Evolutionary conservation across 2,113 vertebrate species (phyloP), one percentile per base, ranked within the genome.

Genomic region (Calidris pugnax): DNA sequence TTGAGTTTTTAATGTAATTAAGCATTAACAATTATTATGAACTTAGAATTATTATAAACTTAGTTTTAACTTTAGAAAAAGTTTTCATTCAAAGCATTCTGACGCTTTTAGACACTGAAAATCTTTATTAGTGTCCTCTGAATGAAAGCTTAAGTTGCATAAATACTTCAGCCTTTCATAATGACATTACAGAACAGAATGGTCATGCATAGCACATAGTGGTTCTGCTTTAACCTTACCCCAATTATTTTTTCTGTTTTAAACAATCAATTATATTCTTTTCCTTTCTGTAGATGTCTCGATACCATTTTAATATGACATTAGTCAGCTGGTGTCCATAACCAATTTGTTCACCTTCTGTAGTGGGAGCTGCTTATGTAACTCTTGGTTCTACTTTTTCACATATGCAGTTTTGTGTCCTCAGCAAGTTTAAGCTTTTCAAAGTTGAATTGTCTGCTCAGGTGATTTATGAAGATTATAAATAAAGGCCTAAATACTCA

Each of bases 401-500:
- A 32, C 7, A 7, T 41, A 51, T 47, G 12, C 10, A 33, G 10
- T 87, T 89, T 62, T 83, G 28, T 60, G 85, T 87, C 51, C 45
- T 76, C 82, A 90, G 78, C 77, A 95, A 83, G 33, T 83, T 62
- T 62, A 77, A 85, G 53, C 28, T 85, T 93, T 91, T 76, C 7
- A 16, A 55, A 85, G 32, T 35, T 82, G 57, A 84, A 67, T 73
- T 76, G 7, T 76, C 50, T 88, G 45, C 50, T 76, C 22, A 59
- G 50, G 63, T 96, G 57, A 91, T 83, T 66, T 93, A 76, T 93
- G 66, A 90, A 85, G 67, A 83, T 91, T 94, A 88, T 69, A 86
- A 91, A 93, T 85, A 68, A 75, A 79, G 22, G 2, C 7, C 32
- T 86, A 89, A 95, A 88, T 91, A 80, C 18, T 43, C n/a, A 71